phyloP scores from a whole-genome alignment of 2,888 invertebrate genomes.

The Harpalus rubripes region DNA sequence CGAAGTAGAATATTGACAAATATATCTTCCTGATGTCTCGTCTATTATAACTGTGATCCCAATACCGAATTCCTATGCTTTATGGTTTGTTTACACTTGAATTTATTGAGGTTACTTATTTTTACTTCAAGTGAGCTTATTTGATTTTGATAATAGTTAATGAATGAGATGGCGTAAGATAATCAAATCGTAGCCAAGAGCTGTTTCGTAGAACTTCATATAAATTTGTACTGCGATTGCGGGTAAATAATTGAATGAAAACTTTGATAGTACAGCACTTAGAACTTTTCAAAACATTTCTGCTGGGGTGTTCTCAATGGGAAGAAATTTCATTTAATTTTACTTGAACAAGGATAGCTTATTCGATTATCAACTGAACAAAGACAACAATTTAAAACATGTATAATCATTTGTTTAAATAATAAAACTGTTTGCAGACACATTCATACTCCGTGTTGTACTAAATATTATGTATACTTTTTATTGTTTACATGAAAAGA shows the following conservation, averaged over 20 bases:
- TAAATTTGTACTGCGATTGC: constrained; percentile 23
- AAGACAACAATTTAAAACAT: not conserved
- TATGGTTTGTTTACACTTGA: constrained; percentile 48
- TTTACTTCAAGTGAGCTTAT: constrained; percentile 21
- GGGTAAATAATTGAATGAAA: not conserved
- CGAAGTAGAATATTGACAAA: constrained; percentile 3
- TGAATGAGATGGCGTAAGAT: constrained; percentile 37
- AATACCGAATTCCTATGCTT: constrained; percentile 31
- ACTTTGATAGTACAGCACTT: not conserved
- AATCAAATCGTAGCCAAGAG: constrained; percentile 26
- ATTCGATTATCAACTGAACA: not conserved
- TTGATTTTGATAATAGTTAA: constrained; percentile 12
- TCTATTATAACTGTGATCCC: not conserved
- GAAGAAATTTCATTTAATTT: not conserved
- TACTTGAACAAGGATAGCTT: not conserved
- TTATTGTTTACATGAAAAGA: too few species aligned
- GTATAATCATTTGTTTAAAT: not conserved
- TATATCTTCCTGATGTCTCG: constrained; percentile 23
- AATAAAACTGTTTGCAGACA: not conserved
- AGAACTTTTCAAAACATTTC: not conserved
- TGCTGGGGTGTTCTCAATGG: too few species aligned
- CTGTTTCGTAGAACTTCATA: not conserved
- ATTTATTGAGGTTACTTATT: constrained; percentile 52
- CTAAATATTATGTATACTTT: too few species aligned
- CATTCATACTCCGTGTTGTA: not conserved